phyloP scores from a whole-genome alignment of 2,888 invertebrate species.

The Serripes groenlandicus region DNA sequence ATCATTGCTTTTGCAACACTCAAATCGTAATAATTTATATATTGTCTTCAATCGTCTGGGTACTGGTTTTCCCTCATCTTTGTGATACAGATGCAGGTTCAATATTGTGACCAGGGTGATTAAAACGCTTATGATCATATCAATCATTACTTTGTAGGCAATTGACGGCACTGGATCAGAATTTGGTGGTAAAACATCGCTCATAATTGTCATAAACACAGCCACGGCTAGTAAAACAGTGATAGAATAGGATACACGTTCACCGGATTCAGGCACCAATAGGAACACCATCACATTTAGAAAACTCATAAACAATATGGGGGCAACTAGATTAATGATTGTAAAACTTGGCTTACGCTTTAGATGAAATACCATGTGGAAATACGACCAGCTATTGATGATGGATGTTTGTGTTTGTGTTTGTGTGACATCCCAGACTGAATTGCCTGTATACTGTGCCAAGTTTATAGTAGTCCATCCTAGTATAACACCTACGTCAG shows the following conservation, averaged over 20 bases:
- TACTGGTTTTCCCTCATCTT: neutral
- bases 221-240: neutral
- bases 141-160: conserved; percentile 3
- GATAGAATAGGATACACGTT: neutral
- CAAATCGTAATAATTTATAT: neutral
- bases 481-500: neutral
- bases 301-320: neutral
- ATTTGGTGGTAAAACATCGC: neutral
- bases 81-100: neutral
- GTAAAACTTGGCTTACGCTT: neutral
- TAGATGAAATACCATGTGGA: neutral
- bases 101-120: neutral
- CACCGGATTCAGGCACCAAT: conserved; percentile 4
- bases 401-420: neutral
- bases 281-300: conserved; percentile 9
- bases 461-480: neutral
- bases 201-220: conserved; percentile 1
- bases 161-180: conserved; percentile 3
- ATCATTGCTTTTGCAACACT: neutral
- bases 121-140: neutral
- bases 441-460: neutral
- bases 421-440: neutral
- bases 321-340: neutral
- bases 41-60: neutral
- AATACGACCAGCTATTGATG: neutral